Conservation (phyloP, 2,888 invertebrate genomes). For the Colostygia pectinataria region DNA sequence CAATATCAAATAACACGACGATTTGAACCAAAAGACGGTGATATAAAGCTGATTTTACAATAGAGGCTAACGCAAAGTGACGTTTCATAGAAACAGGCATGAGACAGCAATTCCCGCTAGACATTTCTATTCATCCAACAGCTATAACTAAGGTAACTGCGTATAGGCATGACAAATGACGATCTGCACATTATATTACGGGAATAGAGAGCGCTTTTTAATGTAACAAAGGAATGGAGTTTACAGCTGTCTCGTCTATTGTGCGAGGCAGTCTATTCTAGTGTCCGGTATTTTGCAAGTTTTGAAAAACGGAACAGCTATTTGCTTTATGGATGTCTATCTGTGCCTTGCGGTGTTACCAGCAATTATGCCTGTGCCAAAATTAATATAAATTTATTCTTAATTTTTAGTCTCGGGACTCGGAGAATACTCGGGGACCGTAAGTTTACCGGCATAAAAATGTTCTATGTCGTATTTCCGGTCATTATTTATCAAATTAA, state of each 20-base stretch:
- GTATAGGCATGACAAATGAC: constrained; percentile 32
- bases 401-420: too few relatives aligned
- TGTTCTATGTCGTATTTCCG: too few relatives aligned
- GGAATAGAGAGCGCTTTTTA: constrained; percentile 22
- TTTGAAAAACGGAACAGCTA: too few relatives aligned
- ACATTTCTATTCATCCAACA: constrained; percentile 41
- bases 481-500: too few relatives aligned
- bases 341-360: too few relatives aligned
- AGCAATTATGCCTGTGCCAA: too few relatives aligned
- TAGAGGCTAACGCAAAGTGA: constrained; percentile 1
- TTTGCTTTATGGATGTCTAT: too few relatives aligned
- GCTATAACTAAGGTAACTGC: constrained; percentile 5
- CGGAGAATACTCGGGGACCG: too few relatives aligned
- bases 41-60: constrained; percentile 2
- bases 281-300: too few relatives aligned
- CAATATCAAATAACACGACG: background rate
- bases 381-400: too few relatives aligned
- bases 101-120: constrained; percentile 52
- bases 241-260: constrained; percentile 15
- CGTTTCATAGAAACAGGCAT: constrained; percentile 33
- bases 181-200: constrained; percentile 28
- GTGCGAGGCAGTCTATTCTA: background rate
- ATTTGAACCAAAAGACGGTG: background rate
- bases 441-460: too few relatives aligned
- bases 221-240: constrained; percentile 17